phyloP scores from a whole-genome alignment of 2,888 invertebrate genomes.

The Pterostichus niger region DNA sequence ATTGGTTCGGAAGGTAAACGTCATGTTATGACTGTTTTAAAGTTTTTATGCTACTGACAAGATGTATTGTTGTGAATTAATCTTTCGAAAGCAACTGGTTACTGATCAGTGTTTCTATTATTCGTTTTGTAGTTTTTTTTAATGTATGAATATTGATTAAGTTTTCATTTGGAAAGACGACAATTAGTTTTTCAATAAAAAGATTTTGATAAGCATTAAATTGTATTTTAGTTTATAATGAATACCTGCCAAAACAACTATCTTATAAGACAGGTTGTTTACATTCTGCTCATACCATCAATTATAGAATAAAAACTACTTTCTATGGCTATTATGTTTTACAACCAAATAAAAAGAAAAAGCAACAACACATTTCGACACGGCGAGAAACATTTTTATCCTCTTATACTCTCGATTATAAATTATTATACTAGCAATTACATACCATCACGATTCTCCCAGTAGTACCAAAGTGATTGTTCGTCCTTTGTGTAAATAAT shows the following conservation, averaged over 20 bases:
- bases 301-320: slow-evolving; percentile 45
- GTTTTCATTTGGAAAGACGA: slow-evolving; percentile 29
- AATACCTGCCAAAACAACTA: slow-evolving; percentile 33
- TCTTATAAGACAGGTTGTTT: slow-evolving; percentile 39
- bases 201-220: slow-evolving; percentile 45
- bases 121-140: neutral
- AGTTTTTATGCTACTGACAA: neutral
- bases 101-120: neutral
- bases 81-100: slow-evolving; percentile 22
- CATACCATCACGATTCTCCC: slow-evolving; percentile 4
- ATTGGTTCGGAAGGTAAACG: slow-evolving; percentile 22
- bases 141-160: slow-evolving; percentile 28
- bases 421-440: slow-evolving; percentile 14
- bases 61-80: slow-evolving; percentile 47
- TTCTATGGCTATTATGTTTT: slow-evolving; percentile 36
- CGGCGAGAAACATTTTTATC: slow-evolving; percentile 2
- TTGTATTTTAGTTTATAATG: slow-evolving; percentile 40
- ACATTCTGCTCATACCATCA: slow-evolving; percentile 42
- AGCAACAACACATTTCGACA: too few species aligned
- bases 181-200: slow-evolving; percentile 7
- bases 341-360: slow-evolving; percentile 23
- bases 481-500: slow-evolving; percentile 12
- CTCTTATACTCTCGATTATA: slow-evolving; percentile 6
- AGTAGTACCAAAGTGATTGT: slow-evolving; percentile 2
- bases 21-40: slow-evolving; percentile 30